Base-by-base conservation (phyloP, 2,797 vertebrate species). In the Rhodeus uyekii region DNA sequence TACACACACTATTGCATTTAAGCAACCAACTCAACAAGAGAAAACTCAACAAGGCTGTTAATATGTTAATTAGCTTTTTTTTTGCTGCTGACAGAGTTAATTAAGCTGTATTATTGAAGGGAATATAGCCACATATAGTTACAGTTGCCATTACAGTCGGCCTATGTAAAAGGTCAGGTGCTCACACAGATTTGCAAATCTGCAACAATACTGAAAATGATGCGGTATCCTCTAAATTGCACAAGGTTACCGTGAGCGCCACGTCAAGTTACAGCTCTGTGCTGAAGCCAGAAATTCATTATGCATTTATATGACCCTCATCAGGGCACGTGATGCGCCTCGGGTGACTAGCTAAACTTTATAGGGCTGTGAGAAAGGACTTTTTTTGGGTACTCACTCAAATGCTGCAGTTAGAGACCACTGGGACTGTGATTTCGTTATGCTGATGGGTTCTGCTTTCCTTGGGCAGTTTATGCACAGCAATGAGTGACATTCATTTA, bases 11-110 rank as follows among this genome's bases (percentile, higher is more conserved):
- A n/a, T n/a, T n/a, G n/a, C n/a, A n/a, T 84, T 78, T 80, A 84
- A 83, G 81, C 84, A 80, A 84, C 80, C 75, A 82, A 63, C 74
- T 77, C 83, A 83, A 79, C 79, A 29, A 76, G 85, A 85, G 82
- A 78, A 79, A 85, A 81, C 83, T 77, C 82, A 88, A 86, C 87
- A 87, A 85, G 64, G 85, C 82, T 63, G 81, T 80, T 83, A 67
- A 87, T 88, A 86, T 87, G 88, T 84, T 90, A 87, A 88, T 89
- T 89, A 36, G 76, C 83, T 88, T 87, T 79, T 79, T 72, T 80
- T 75, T 87, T 83, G 77, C 82, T 85, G 78, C 86, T 80, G 85
- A 80, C 73, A 83, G 86, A 85, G 75, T 88, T 87, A 89, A 90
- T 87, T 84, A 88, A 82, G 68, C 80, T 76, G 68, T 84, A 82